Percentiles rank a stretch among this genome's conserved stretches.
phyloP scores from a whole-genome alignment of 2,888 invertebrate genomes.

The Torymus aiolomorphi region DNA sequence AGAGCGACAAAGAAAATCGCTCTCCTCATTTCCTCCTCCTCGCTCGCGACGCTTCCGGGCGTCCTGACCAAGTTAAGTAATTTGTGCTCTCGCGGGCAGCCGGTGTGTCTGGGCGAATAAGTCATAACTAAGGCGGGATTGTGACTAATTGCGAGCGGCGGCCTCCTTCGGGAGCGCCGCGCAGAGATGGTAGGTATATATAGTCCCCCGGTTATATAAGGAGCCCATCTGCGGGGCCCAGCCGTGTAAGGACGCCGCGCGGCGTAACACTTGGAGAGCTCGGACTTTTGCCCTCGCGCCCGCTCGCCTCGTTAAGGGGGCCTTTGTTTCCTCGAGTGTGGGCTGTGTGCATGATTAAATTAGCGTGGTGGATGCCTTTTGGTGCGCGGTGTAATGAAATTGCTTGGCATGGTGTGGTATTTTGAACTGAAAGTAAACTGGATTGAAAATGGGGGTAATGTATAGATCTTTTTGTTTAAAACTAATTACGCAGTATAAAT shows the following conservation, averaged over 20 bases:
- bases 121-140: conserved; percentile 74
- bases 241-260: too few relatives aligned
- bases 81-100: conserved; percentile 66
- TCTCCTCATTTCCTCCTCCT: too few relatives aligned
- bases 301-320: conserved; percentile 17
- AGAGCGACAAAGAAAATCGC: too few relatives aligned
- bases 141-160: conserved; percentile 72
- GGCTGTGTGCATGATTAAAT: conserved; percentile 23
- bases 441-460: too few relatives aligned
- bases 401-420: background rate
- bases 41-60: conserved; percentile 59
- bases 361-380: conserved; percentile 4
- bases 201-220: too few relatives aligned
- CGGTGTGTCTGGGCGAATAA: conserved; percentile 65
- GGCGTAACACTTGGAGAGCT: background rate
- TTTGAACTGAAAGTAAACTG: background rate
- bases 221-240: too few relatives aligned
- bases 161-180: conserved; percentile 31
- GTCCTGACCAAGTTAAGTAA: conserved; percentile 73
- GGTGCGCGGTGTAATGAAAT: background rate
- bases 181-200: background rate
- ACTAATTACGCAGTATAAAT: too few relatives aligned
- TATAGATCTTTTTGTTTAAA: too few relatives aligned
- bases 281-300: background rate
- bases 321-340: conserved; percentile 8